Conservation (phyloP, 2,113 vertebrate genomes). For the Pitta sordida region DNA sequence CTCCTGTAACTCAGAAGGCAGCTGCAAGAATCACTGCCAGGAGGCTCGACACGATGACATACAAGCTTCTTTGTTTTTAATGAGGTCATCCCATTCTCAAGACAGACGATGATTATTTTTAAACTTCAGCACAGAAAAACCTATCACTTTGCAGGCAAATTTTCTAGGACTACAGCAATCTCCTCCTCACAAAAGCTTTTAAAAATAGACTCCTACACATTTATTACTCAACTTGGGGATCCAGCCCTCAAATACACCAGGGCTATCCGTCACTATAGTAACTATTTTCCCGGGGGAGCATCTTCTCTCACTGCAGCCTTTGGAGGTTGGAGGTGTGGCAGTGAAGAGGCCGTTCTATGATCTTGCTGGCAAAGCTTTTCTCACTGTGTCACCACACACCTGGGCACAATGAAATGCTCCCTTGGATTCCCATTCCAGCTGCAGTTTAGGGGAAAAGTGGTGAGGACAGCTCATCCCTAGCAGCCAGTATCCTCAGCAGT, state of each 20-base stretch:
- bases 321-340: not conserved
- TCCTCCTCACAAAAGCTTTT: slow-evolving; percentile 10
- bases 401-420: not conserved
- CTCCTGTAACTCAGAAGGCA: not conserved
- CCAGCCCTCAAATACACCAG: not conserved
- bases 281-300: slow-evolving; percentile 33
- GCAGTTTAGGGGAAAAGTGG: not conserved
- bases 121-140: slow-evolving; percentile 24
- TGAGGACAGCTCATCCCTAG: not conserved
- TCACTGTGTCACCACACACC: not conserved
- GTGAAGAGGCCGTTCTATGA: not conserved
- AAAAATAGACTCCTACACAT: slow-evolving; percentile 46
- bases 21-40: slow-evolving; percentile 6
- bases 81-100: slow-evolving; percentile 48
- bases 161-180: slow-evolving; percentile 16
- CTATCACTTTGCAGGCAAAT: not conserved
- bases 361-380: not conserved
- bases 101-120: slow-evolving; percentile 46
- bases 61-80: slow-evolving; percentile 49
- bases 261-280: slow-evolving; percentile 26
- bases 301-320: not conserved
- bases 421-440: not conserved
- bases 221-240: slow-evolving; percentile 41
- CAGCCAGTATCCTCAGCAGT: not conserved
- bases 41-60: not conserved